Evolutionary conservation across 2,113 vertebrate species (phyloP), one percentile per base, ranked within the genome.

Genomic region (Epinephelus fuscoguttatus): DNA sequence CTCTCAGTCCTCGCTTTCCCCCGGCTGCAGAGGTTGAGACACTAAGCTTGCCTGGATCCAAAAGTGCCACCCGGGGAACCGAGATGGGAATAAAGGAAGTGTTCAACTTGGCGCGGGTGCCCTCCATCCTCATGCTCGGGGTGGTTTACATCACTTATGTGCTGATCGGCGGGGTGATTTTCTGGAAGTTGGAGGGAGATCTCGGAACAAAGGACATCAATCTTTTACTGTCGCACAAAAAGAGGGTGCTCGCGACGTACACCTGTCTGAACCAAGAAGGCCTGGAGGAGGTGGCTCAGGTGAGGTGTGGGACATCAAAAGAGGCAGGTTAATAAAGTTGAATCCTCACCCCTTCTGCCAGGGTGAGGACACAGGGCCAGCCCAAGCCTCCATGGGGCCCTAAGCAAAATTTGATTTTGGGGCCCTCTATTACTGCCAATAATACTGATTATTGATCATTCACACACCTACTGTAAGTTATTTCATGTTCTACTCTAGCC

Each of bases 131-230:
- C n/a, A 1, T 95, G 42, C 90, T 97, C 27, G 94, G 97, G 2
- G 0, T 87, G 2, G 8, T 86, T 6, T 98, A 98, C 63, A 1
- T 97, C 81, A 55, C 63, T 33, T 97, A 97, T 30, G 92, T 99
- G 85, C 92, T 96, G 37, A 91, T 96, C 56, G 97, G 97, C 2
- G 96, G 96, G 11, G 63, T 94, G 4, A 75, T 97, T 52, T 97
- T 98, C 82, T 97, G 95, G 95, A 93, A 94, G 42, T 85, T 98
- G 85, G 97, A 98, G 88, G 94, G 96, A 10, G 88, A 93, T 0
- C 83, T 82, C 0, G 95, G 94, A 18, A 0, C 50, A 27, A 82
- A 77, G 79, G 75, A 90, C 7, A 82, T 94, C 8, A 23, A 25
- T 0, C 8, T 0, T 0, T 82, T 97, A 23, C 80, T 94, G 53